Evolutionary conservation across 2,113 vertebrate genomes (phyloP).

Genomic region (Corythoichthys intestinalis): DNA sequence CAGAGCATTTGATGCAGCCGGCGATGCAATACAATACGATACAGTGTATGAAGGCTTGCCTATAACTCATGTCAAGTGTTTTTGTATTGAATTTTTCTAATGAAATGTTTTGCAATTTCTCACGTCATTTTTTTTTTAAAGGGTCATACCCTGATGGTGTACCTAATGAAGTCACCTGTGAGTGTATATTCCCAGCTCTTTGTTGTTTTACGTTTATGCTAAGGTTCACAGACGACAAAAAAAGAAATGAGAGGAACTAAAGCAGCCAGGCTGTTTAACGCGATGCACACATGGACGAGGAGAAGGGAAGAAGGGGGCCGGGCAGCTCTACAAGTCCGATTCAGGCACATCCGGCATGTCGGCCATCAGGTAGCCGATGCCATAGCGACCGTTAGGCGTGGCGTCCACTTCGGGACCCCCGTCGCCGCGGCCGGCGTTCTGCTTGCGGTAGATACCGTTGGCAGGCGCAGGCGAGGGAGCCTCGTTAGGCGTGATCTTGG

Average conservation of each 20-base stretch:
- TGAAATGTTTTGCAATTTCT: no score
- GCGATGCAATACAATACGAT: neutral
- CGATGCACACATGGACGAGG: constrained; percentile 47
- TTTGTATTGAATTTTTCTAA: no score
- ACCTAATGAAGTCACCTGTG: neutral
- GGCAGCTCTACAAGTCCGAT: constrained; percentile 82
- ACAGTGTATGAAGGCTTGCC: neutral
- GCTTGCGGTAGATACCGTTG: constrained; percentile 88
- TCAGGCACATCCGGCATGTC: constrained; percentile 92
- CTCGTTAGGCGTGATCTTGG: constrained; percentile 81
- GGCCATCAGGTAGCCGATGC: constrained; percentile 91
- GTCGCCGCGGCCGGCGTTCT: constrained; percentile 58
- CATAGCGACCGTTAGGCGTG: constrained; percentile 89
- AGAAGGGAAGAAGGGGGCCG: constrained; percentile 27
- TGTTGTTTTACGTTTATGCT: constrained; percentile 18
- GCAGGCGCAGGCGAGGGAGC: constrained; percentile 84
- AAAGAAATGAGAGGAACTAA: constrained; percentile 15
- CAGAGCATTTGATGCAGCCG: neutral
- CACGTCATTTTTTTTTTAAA: no score
- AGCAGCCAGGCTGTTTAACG: constrained; percentile 68
- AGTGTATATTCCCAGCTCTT: constrained; percentile 15
- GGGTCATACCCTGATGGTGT: neutral
- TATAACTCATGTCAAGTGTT: no score
- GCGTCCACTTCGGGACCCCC: constrained; percentile 72
- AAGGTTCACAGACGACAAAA: constrained; percentile 47